Evolutionary conservation across 1,140 invertebrate species (phyloP).

Genomic region (Brachionus sp.): DNA sequence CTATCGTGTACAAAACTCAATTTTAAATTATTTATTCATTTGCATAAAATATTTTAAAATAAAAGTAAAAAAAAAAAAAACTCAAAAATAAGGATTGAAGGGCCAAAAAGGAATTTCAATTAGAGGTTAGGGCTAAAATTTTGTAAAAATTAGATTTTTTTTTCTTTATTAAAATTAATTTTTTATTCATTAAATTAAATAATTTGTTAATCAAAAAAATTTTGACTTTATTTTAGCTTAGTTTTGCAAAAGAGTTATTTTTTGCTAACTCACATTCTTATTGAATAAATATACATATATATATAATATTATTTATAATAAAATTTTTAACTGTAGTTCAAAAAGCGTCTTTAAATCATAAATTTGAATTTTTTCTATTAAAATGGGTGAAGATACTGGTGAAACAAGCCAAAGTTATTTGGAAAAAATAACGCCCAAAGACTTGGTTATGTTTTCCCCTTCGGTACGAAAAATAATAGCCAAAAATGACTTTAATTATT

Average conservation of each 20-base stretch:
- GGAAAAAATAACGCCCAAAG: constrained; percentile 44
- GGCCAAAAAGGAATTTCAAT: not conserved
- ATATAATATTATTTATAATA: constrained; percentile 11
- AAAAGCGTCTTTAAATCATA: constrained; percentile 32
- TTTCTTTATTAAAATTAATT: too few relatives aligned
- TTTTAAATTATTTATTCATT: not conserved
- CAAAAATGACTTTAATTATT: constrained; percentile 37
- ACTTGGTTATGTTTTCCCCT: constrained; percentile 44
- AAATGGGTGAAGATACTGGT: constrained; percentile 12
- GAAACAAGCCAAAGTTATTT: constrained; percentile 21
- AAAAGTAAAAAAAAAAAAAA: not conserved
- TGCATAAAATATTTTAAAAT: constrained; percentile 15
- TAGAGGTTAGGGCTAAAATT: not conserved
- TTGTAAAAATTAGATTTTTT: not conserved
- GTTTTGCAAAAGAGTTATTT: not conserved
- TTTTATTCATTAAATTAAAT: not conserved
- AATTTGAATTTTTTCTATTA: constrained; percentile 4
- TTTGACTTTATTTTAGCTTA: not conserved
- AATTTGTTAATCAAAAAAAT: not conserved
- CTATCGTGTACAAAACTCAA: not conserved
- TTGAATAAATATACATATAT: not conserved
- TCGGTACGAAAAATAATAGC: constrained; percentile 25
- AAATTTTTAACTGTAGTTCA: not conserved
- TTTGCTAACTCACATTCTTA: not conserved
- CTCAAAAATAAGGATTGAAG: not conserved